Evolutionary conservation across 2,888 invertebrate species (phyloP).

Genomic region (Masnerella sp.): DNA sequence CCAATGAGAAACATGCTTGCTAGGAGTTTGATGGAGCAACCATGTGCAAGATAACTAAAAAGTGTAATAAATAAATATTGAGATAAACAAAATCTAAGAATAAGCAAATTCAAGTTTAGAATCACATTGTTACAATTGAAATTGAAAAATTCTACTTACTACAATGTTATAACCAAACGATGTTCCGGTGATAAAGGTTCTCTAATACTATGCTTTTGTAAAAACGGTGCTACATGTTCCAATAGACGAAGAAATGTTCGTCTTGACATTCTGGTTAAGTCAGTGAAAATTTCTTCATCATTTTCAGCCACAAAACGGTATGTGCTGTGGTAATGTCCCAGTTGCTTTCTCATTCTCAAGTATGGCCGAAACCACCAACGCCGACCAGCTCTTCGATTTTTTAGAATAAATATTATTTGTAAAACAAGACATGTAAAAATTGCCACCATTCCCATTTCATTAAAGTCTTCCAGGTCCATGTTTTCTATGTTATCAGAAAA

Average conservation of each 20-base stretch:
- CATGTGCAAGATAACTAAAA: conserved; percentile 26
- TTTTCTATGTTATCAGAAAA: too few relatives aligned
- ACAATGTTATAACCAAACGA: conserved; percentile 13
- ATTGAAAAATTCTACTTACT: conserved; percentile 1
- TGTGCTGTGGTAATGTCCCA: conserved; percentile 1
- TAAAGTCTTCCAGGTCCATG: too few relatives aligned
- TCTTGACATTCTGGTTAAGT: conserved; percentile 2
- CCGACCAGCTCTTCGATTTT: conserved; percentile 6
- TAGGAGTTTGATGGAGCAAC: background rate
- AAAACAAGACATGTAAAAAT: too few relatives aligned
- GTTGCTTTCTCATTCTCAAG: conserved; percentile 6
- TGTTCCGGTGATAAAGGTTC: conserved; percentile 8
- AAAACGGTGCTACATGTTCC: background rate
- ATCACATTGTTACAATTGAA: background rate
- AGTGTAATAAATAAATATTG: background rate
- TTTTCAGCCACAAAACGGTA: background rate
- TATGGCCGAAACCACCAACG: conserved; percentile 25
- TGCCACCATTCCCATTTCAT: too few relatives aligned
- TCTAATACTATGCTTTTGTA: conserved; percentile 8
- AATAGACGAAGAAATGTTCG: background rate
- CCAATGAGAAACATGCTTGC: conserved; percentile 37
- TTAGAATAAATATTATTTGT: background rate
- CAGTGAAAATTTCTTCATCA: conserved; percentile 9
- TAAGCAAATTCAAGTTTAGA: background rate
- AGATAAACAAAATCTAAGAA: background rate